These are phyloP conservation scores for Cathartes aura DNA, from an alignment of 2,113 vertebrate species.

Conservation along the genomic window DNA sequence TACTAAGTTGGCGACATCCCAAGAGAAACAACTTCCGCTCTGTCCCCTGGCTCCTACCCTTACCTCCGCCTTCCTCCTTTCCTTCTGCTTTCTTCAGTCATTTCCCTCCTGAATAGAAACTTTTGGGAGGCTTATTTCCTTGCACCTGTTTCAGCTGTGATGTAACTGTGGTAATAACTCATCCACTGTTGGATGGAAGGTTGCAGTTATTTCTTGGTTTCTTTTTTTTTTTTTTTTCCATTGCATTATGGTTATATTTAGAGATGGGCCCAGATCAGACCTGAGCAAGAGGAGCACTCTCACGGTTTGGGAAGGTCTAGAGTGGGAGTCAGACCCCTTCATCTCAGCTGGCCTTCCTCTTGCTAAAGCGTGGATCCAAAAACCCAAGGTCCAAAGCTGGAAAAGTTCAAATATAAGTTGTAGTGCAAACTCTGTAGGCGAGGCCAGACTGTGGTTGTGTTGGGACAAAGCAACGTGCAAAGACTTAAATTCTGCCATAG, in stretches of 20 bases:
- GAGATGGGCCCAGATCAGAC: not conserved
- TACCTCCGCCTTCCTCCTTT: conserved; percentile 31
- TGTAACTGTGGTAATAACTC: conserved; percentile 59
- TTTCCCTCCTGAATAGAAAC: conserved; percentile 44
- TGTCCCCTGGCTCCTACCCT: conserved; percentile 15
- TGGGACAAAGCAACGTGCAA: not conserved
- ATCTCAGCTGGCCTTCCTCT: not conserved
- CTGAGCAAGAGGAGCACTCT: not conserved
- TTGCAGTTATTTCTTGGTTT: not conserved
- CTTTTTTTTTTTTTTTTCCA: not conserved
- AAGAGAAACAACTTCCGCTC: conserved; percentile 55
- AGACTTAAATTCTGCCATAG: not conserved
- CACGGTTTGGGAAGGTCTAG: not conserved
- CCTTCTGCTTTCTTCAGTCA: conserved; percentile 33
- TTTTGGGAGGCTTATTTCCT: conserved; percentile 65
- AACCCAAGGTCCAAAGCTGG: not conserved
- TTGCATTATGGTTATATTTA: not conserved
- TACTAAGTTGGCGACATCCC: conserved; percentile 50
- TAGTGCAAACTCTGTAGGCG: not conserved
- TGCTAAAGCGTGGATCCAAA: not conserved
- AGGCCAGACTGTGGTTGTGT: not conserved
- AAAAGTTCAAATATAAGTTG: not conserved
- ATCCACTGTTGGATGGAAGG: conserved; percentile 37
- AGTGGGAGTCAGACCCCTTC: not conserved
- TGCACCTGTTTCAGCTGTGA: conserved; percentile 70